Conservation (phyloP, 2,797 vertebrate genomes). For the Centropyge bicolor region DNA sequence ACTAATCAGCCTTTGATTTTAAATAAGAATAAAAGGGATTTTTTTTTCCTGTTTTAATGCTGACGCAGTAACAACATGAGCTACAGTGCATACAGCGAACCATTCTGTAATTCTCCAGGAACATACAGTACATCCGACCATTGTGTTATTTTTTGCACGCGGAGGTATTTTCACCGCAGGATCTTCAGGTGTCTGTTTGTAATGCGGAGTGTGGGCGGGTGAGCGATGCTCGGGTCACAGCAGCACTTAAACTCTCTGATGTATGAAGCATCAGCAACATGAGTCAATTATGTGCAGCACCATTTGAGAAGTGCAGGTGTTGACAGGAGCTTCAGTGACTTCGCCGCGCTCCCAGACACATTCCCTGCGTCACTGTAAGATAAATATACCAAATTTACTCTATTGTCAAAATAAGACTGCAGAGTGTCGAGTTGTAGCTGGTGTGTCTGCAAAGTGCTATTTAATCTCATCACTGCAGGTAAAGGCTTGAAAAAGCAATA, state of each 20-base stretch:
- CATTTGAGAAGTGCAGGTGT: conserved; percentile 50
- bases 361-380: conserved; percentile 32
- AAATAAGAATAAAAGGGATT: not conserved
- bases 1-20: not conserved
- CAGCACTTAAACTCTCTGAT: conserved; percentile 59
- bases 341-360: conserved; percentile 32
- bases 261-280: conserved; percentile 52
- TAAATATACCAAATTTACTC: conserved; percentile 42
- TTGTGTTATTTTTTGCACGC: conserved; percentile 19
- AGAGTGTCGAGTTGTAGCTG: conserved; percentile 12
- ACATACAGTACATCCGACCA: conserved; percentile 2
- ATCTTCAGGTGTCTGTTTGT: conserved; percentile 41
- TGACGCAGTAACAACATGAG: not conserved
- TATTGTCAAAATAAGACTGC: conserved; percentile 36
- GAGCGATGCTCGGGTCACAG: conserved; percentile 57
- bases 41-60: not conserved
- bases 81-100: conserved; percentile 13
- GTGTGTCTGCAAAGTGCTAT: conserved; percentile 17
- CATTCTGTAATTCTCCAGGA: conserved; percentile 18
- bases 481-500: conserved; percentile 15
- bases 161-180: conserved; percentile 24
- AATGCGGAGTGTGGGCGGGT: conserved; percentile 17
- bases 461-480: conserved; percentile 23
- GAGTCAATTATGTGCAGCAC: conserved; percentile 65
- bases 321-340: conserved; percentile 48